Evolutionary conservation across 2,113 vertebrate genomes (phyloP).

Genomic region (Galbula dea): DNA sequence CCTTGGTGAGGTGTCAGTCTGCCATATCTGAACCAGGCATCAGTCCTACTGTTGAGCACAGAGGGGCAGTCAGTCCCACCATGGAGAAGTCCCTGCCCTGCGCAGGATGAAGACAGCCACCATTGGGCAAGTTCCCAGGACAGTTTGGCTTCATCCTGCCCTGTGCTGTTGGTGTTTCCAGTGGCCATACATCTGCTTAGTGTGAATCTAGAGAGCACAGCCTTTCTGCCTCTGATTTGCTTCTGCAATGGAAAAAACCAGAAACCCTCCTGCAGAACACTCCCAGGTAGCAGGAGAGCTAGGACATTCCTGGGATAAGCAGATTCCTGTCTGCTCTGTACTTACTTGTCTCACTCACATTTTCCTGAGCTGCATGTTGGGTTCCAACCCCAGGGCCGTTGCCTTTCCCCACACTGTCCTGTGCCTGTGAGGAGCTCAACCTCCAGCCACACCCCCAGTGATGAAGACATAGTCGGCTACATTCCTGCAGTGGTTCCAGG

Average conservation of each 20-base stretch:
- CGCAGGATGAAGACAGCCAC: rapidly evolving
- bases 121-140: background rate
- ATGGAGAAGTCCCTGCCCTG: background rate
- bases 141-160: background rate
- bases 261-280: background rate
- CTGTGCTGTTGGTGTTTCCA: background rate
- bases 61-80: background rate
- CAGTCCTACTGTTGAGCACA: background rate
- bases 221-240: background rate
- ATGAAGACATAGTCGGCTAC: background rate
- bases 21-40: background rate
- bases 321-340: background rate
- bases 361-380: background rate
- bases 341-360: background rate
- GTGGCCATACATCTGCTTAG: background rate
- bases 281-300: background rate
- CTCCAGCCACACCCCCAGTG: background rate
- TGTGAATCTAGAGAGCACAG: background rate
- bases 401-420: background rate
- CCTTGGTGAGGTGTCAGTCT: background rate
- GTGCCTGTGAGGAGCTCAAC: background rate
- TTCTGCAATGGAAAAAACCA: background rate
- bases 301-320: slow-evolving; percentile 3
- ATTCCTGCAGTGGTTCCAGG: background rate
- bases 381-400: background rate